A percentile compares a stretch with the other conserved stretches of the same genome.
Conservation (phyloP, 2,113 vertebrate species). For the Nesoenas mayeri region DNA sequence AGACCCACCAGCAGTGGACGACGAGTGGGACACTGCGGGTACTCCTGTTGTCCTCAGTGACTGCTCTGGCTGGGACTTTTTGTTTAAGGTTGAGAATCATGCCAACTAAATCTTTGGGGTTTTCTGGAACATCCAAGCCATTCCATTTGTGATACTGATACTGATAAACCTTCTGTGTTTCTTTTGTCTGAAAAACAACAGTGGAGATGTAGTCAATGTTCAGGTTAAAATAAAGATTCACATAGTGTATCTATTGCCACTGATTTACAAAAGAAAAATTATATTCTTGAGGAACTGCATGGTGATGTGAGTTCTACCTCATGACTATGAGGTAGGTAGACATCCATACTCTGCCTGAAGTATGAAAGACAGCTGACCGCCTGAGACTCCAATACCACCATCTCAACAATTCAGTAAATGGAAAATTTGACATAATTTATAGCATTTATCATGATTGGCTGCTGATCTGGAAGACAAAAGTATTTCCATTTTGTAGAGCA, state of each 20-base stretch:
- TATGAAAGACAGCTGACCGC: background rate
- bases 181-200: conserved; percentile 83
- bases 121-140: conserved; percentile 76
- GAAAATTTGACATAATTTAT: background rate
- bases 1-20: conserved; percentile 88
- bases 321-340: background rate
- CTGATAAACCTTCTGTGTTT: conserved; percentile 80
- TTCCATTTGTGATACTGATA: conserved; percentile 88
- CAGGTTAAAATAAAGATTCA: background rate
- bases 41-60: conserved; percentile 30
- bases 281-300: background rate
- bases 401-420: background rate
- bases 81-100: conserved; percentile 82
- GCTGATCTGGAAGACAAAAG: background rate
- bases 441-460: background rate
- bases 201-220: background rate
- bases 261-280: background rate
- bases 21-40: conserved; percentile 69
- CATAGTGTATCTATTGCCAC: background rate
- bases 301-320: background rate
- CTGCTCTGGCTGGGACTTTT: conserved; percentile 52
- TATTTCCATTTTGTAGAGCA: background rate
- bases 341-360: background rate
- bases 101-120: conserved; percentile 76
- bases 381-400: background rate